Base-by-base conservation (phyloP, 2,113 vertebrate species). In the Corythaeola cristata region DNA sequence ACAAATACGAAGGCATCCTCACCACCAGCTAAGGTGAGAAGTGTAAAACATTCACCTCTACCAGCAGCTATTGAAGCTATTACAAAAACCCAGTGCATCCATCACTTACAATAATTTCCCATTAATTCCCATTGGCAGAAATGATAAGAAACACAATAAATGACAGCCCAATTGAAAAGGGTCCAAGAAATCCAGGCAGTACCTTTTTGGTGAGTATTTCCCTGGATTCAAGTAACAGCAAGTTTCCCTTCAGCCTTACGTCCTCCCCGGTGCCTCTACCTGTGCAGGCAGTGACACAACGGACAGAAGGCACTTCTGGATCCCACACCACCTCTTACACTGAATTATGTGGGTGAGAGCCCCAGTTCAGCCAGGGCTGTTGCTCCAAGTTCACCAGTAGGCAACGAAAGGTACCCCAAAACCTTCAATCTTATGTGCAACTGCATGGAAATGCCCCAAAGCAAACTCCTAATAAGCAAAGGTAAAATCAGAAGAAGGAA, bases 101-200 rank as follows among this genome's bases (percentile, higher is more conserved):
- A 0, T 20, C 67, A 88, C 45, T 77, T 83, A 33, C 8, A 80
- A 50, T 44, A 8, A 93, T 75, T 89, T 91, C 77, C 88, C 85
- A 59, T 85, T 91, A 55, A 94, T 79, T 94, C 71, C 73, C 77
- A 96, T n/a, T 5, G 3, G 58, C 53, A 88, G 60, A 68, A 94
- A 56, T 5, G 47, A 87, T 88, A 89, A 94, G 90, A 35, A 91
- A 77, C 17, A 53, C 49, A 85, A 78, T 59, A 78, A 94, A n/a
- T 5, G 44, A 60, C 26, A 15, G 32, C 6, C 41, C 20, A 26
- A 9, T 12, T 30, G 39, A 68, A 60, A 33, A 63, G 5, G 4
- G 28, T 1, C 63, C 50, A 60, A 9, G 22, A n/a, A 90, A 88
- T 5, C 12, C 69, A 82, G 30, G 56, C 30, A 49, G 26, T 10